Evolutionary conservation across 2,113 vertebrate species (phyloP), one percentile per base, ranked within the genome.

Genomic region (Agelaius tricolor): DNA sequence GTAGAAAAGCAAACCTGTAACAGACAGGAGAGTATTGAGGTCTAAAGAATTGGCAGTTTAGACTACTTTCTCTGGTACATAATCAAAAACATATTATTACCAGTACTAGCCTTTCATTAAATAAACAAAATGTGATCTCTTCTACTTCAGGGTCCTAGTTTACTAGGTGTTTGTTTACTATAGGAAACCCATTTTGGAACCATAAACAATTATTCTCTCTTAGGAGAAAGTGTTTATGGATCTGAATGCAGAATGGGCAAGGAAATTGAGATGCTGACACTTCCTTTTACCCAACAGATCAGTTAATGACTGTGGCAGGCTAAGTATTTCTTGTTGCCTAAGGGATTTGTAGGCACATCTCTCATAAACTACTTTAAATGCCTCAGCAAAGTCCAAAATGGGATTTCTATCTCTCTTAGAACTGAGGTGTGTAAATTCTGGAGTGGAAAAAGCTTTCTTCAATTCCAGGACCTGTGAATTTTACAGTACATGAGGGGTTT

Each of bases 41-140:
- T 96, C 86, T 94, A 95, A 96, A 92, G 51, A 71, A 47, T 93
- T 71, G 92, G 79, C 59, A 92, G 44, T 74, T 66, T 54, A 58
- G 24, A 68, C 51, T 2, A 44, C 27, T 93, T 92, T 87, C 41
- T 43, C 13, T 93, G 62, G 52, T 78, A 90, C 37, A 67, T n/a
- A 94, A 95, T 91, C 51, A 95, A 96, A 94, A 76, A 66, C 5
- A 51, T 49, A 75, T 52, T 88, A 80, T 58, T 68, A 84, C 31
- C 11, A 26, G 13, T 18, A 68, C 31, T 49, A 94, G 76, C 74
- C 71, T 84, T 71, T 57, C 11, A 85, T 71, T 31, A 74, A 94
- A 63, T 44, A 39, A 94, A 75, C 58, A 94, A 84, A 94, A 96
- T 10, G 27, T 76, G 26, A 88, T 55, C 59, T 95, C 58, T 33